Evolutionary conservation across 2,113 vertebrate species (phyloP), one percentile per base, ranked within the genome.

Genomic region (Siniperca chuatsi): DNA sequence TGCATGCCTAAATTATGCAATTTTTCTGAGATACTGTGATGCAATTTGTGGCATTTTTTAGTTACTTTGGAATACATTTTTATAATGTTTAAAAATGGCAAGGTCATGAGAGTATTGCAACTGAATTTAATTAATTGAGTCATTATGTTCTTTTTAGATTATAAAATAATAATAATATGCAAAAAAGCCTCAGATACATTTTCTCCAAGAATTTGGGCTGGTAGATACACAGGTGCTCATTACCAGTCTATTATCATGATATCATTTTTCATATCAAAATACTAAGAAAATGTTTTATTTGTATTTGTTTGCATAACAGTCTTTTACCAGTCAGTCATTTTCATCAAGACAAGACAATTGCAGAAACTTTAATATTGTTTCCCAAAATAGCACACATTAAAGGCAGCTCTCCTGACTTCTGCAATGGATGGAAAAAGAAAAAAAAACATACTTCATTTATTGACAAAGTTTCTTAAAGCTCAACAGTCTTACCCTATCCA

Each of bases 391-490:
- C 25, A 50, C 6, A 40, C 7, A 58, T 52, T 62, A 46, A 70
- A 80, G 69, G 46, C 64, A 44, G 21, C 55, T 37, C 29, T 72
- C 33, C 18, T 60, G 61, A 70, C 68, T 29, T 29, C 29, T 29
- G 29, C 29, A 29, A 29, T 29, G 29, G 29, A 29, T 29, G 29
- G 29, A 29, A 29, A 29, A 29, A 82, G 75, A 85, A 86, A 86
- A 86, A 86, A 85, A 88, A 75, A 54, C 37, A 66, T 48, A 33
- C 57, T 44, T 66, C 16, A 72, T 37, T 84, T 85, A 79, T 65
- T 81, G 78, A 67, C 81, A 92, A 96, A 96, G 90, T 95, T 95
- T 93, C 81, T 89, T 82, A 76, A 93, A 93, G 94, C 92, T 87
- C 79, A 77, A 92, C 86, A 87, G 90, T 93, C 88, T 76, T 58